Base-by-base conservation (phyloP, 2,113 vertebrate genomes). In the Dicaeum eximium region DNA sequence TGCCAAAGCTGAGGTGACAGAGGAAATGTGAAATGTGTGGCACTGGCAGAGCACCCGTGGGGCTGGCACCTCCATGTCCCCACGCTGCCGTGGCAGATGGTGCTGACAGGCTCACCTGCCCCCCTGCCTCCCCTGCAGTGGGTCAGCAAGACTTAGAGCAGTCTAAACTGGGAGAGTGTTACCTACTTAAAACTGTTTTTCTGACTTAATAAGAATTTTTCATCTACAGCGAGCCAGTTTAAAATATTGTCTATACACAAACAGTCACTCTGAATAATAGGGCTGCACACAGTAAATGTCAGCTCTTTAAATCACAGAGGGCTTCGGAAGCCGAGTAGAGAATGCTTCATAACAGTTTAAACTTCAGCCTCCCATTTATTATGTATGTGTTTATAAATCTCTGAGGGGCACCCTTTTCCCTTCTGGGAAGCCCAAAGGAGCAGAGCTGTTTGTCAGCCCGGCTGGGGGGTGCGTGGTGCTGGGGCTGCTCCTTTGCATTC, bases 231-330 rank as follows among this genome's bases (percentile, higher is more conserved):
- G 96, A 98, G 98, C 98, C 98, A 97, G 98, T 98, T 98, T 99
- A 99, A 99, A 99, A 99, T 98, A 98, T 96, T 98, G 98, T 99
- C 99, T 98, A 98, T 99, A 99, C 98, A 99, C 98, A 99, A 98
- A 99, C 98, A 99, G 99, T 99, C 98, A 99, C 98, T 99, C 99
- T 99, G 99, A 99, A 99, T 99, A 99, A 99, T 99, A 99, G 99
- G 98, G 98, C 98, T 98, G 98, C 98, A 97, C 98, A 98, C 98
- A 98, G 98, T 98, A 99, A 99, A 99, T 99, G 99, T 99, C 99
- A 99, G 98, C 98, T 98, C 98, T 98, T 99, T 99, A 99, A 99
- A 99, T 99, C 99, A 99, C 98, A 88, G 93, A 95, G 97, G 98
- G 98, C 97, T 98, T 97, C 97, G 48, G 98, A 97, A 95, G 98